Evolutionary conservation across 2,797 vertebrate species (phyloP), one percentile per base, ranked within the genome.

Genomic region (Sitta carolinensis): DNA sequence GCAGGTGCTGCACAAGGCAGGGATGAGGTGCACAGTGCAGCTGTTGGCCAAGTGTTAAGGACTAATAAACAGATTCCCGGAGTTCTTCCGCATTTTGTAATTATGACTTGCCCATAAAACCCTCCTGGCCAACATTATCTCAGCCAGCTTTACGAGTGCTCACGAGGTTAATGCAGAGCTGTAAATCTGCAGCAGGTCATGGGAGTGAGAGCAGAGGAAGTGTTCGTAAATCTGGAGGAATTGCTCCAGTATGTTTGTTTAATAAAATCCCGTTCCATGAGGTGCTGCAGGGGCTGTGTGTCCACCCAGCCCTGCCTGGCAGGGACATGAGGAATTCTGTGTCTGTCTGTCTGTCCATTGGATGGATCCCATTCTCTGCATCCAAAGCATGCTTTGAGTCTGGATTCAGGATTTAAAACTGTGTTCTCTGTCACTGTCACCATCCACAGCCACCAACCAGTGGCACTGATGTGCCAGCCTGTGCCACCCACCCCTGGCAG

Each of bases 81-180:
- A 78, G 93, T 50, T 61, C 87, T 79, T 90, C 64, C 82, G 95
- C 95, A 77, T 95, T 94, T 97, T 69, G 93, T 96, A 96, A 97
- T 97, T 97, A 97, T 90, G 88, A 81, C 92, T 85, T 5, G 34
- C 69, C 94, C 84, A 62, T 97, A 97, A 98, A 97, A 92, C 94
- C 93, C 97, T 96, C 87, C 97, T 80, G 94, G 93, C 97, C 97
- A 90, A 34, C 93, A 66, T 96, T 94, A 97, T 98, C 97, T 97
- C 81, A 93, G 97, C 78, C 86, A 96, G 96, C 88, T 95, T 97
- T 96, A 91, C 13, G 90, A 96, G 96, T 29, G 95, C 89, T 96
- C 95, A 58, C 12, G 67, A 96, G 97, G 97, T 97, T 97, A 97
- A 97, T 96, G 97, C 95, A 87, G 94, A 87, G 55, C 81, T 14